Percentiles rank a stretch among this genome's conserved stretches.
Evolutionary conservation across 92 coral and sea anemone genomes (phyloP).

Genomic region (Palythoa heliodiscus): DNA sequence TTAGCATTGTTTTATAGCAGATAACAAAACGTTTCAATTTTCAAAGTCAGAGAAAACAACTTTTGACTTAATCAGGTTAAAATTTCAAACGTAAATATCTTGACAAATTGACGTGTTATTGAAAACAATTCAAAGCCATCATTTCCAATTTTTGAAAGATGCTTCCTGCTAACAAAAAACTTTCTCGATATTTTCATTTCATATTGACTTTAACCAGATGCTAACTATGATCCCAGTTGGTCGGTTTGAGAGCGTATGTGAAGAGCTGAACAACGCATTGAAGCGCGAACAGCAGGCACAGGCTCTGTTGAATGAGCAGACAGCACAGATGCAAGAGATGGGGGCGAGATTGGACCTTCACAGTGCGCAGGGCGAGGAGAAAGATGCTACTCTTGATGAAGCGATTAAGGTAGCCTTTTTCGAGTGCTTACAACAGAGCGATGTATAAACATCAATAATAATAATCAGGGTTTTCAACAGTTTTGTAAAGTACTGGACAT

Average conservation of each 20-base stretch:
- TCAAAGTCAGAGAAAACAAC: no score
- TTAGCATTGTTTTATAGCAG: no score
- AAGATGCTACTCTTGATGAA: constrained; percentile 91
- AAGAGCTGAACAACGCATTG: constrained; percentile 90
- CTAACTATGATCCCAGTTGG: constrained; percentile 84
- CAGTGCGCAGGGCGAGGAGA: constrained; percentile 85
- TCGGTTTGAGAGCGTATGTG: constrained; percentile 91
- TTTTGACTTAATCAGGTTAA: background rate
- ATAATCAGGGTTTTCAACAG: no score
- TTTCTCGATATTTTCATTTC: background rate
- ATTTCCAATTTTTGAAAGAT: background rate
- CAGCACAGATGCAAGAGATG: constrained; percentile 96
- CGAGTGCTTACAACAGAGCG: no score
- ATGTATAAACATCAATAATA: no score
- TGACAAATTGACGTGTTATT: background rate
- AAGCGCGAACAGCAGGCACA: constrained; percentile 99
- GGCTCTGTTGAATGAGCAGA: constrained; percentile 92
- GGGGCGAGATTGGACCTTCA: constrained; percentile 86
- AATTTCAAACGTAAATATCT: background rate
- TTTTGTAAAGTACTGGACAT: no score
- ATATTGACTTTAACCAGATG: constrained; percentile 60
- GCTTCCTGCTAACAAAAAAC: no score
- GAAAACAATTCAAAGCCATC: background rate
- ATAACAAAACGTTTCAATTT: no score
- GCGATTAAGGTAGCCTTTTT: constrained; percentile 76